Base-by-base conservation (phyloP, 1,140 invertebrate species). In the Drosophila arawakana region DNA sequence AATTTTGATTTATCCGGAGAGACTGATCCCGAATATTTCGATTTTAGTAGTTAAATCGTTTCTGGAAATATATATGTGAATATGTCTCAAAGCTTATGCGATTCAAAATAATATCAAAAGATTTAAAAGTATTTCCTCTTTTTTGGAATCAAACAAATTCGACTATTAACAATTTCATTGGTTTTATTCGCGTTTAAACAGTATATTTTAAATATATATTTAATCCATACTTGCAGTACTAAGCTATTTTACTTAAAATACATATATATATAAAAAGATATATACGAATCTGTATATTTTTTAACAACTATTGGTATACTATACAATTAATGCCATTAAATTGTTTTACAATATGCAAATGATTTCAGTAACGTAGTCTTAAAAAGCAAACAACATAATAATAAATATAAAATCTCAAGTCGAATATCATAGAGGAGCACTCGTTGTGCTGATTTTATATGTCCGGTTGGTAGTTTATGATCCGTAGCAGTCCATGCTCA, bases 401-500 rank as follows among this genome's bases (percentile, higher is more conserved):
- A 44, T 63, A 7, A 55, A 43, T 60, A 43, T 60, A 54, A 39
- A 58, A 72, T 72, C 69, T 72, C 61, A 65, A 30, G 25, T 30
- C 4, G 6, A 30, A 30, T 30, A 37, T 65, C 15, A 67, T 43
- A 44, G 25, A 50, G 49, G 0, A 30, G 25, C 25, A 30, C 25
- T 30, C 9, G 13, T 8, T 18, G 9, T 25, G 34, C 4, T 54
- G 60, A 37, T 73, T 77, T 63, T 76, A 55, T 54, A 73, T 61
- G 1, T 80, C 61, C 30, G 63, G 43, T 5, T 78, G 30, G 34
- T 82, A 86, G 43, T 76, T 65, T 0, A 91, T 37, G 35, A 91
- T 73, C 0, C 90, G 83, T 37, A 91, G 34, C 34, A 91, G 59
- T n/a, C 90, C 90, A 47, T 91, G 82, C 43, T 91, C 90, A 25